Evolutionary conservation across 2,113 vertebrate species (phyloP).

Genomic region (Podiceps cristatus): DNA sequence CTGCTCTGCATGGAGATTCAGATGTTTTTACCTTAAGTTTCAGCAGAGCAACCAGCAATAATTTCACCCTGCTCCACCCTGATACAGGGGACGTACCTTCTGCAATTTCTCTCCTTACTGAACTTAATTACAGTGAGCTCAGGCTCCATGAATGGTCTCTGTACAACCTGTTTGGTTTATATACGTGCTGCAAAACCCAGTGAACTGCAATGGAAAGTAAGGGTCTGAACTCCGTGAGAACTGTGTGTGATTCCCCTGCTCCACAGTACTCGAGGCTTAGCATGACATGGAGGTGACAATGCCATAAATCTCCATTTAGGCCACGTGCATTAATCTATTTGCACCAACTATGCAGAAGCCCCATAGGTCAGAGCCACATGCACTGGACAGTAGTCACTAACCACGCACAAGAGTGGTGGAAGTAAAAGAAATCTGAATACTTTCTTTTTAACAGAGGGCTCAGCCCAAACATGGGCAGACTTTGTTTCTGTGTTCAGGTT

Average conservation of each 20-base stretch:
- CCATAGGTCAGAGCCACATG: not conserved
- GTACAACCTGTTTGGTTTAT: not conserved
- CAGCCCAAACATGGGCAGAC: not conserved
- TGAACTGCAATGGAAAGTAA: not conserved
- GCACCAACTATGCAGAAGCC: not conserved
- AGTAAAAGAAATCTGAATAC: not conserved
- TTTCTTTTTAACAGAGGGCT: not conserved
- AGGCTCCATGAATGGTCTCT: not conserved
- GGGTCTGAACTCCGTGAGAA: not conserved
- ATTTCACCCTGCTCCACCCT: not conserved
- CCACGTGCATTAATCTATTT: not conserved
- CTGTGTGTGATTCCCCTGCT: not conserved
- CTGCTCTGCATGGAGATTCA: not conserved
- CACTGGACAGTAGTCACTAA: not conserved
- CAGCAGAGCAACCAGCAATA: not conserved
- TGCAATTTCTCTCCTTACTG: not conserved
- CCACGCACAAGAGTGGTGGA: not conserved
- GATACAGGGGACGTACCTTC: not conserved
- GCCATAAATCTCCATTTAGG: conserved; percentile 62
- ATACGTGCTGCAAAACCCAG: not conserved
- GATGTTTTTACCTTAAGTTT: not conserved
- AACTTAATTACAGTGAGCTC: not conserved
- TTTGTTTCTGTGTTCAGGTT: not conserved
- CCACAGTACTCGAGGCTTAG: not conserved
- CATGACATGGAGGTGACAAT: conserved; percentile 2